These are phyloP conservation scores for Salvelinus fontinalis DNA, from an alignment of 2,113 vertebrate genomes.

Conservation along the genomic window DNA sequence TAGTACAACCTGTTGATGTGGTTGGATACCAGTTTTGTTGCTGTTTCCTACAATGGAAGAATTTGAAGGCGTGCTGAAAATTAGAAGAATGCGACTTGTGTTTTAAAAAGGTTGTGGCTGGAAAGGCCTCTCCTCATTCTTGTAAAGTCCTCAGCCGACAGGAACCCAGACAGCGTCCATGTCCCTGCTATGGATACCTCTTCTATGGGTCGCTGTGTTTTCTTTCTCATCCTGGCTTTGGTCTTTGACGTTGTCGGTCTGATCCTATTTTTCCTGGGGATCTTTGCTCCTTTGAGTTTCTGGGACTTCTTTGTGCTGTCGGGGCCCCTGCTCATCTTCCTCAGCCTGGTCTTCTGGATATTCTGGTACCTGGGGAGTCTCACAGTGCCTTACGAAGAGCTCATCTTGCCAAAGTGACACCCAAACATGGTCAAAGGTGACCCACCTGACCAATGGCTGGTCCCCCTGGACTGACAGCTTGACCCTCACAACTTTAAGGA, in stretches of 20 bases:
- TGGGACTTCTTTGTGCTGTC: conserved; percentile 88
- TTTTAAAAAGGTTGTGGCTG: not conserved
- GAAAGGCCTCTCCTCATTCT: not conserved
- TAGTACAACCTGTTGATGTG: conserved; percentile 17
- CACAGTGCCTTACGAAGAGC: conserved; percentile 69
- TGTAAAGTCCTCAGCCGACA: not conserved
- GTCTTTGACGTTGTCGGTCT: conserved; percentile 75
- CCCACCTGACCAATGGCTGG: not conserved
- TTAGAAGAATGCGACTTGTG: conserved; percentile 3
- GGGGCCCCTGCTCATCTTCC: conserved; percentile 80
- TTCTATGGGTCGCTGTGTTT: conserved; percentile 42
- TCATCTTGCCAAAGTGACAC: conserved; percentile 43
- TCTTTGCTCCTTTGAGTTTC: conserved; percentile 72
- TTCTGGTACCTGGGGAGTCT: conserved; percentile 86
- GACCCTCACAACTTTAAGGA: not conserved
- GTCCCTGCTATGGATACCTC: conserved; percentile 41
- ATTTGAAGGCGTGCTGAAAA: conserved; percentile 30
- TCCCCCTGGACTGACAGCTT: not conserved
- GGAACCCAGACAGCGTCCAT: not conserved
- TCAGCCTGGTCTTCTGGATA: conserved; percentile 86
- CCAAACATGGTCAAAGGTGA: not conserved
- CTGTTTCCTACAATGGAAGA: not conserved
- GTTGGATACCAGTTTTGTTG: conserved; percentile 30
- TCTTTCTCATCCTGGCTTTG: conserved; percentile 71
- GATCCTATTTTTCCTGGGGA: conserved; percentile 78